These are phyloP conservation scores for Percopsis omiscomaycus DNA, from an alignment of 2,797 vertebrate genomes.

Conservation along the genomic window DNA sequence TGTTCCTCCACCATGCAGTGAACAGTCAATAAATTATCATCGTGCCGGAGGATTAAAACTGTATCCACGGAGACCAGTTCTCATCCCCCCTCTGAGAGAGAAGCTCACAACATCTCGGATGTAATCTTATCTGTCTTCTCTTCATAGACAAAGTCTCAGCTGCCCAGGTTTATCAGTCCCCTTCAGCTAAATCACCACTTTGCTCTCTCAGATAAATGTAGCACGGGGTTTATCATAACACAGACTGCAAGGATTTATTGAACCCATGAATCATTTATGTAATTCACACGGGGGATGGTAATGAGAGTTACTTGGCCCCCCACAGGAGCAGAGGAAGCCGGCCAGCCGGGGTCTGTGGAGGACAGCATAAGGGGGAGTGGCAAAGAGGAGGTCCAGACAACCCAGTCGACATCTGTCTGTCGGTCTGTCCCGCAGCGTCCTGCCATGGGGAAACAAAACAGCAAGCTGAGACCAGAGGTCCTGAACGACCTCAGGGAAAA, in stretches of 20 bases:
- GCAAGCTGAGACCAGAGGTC: slow-evolving; percentile 82
- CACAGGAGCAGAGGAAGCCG: slow-evolving; percentile 57
- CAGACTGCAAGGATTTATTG: slow-evolving; percentile 46
- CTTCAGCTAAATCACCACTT: slow-evolving; percentile 3
- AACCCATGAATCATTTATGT: slow-evolving; percentile 65
- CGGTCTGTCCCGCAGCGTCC: slow-evolving; percentile 15
- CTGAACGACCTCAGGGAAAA: slow-evolving; percentile 83
- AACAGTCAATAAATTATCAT: slow-evolving; percentile 62
- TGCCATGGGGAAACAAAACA: slow-evolving; percentile 85
- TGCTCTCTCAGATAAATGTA: slow-evolving; percentile 21
- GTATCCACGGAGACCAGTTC: slow-evolving; percentile 60
- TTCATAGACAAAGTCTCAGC: slow-evolving; percentile 16
- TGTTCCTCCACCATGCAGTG: slow-evolving; percentile 41
- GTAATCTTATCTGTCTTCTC: slow-evolving; percentile 11
- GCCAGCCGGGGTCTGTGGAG: slow-evolving; percentile 36
- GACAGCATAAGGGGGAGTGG: slow-evolving; percentile 13
- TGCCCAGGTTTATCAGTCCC: slow-evolving; percentile 12
- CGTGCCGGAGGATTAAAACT: slow-evolving; percentile 51
- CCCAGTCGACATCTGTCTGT: slow-evolving; percentile 13
- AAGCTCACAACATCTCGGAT: slow-evolving; percentile 28
- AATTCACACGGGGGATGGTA: slow-evolving; percentile 56
- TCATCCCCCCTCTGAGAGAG: slow-evolving; percentile 18
- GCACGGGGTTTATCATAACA: slow-evolving; percentile 25
- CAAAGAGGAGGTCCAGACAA: slow-evolving; percentile 35
- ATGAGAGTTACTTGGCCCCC: slow-evolving; percentile 55